Conservation (phyloP, 2,797 vertebrate genomes). For the Myotis vivesi region DNA sequence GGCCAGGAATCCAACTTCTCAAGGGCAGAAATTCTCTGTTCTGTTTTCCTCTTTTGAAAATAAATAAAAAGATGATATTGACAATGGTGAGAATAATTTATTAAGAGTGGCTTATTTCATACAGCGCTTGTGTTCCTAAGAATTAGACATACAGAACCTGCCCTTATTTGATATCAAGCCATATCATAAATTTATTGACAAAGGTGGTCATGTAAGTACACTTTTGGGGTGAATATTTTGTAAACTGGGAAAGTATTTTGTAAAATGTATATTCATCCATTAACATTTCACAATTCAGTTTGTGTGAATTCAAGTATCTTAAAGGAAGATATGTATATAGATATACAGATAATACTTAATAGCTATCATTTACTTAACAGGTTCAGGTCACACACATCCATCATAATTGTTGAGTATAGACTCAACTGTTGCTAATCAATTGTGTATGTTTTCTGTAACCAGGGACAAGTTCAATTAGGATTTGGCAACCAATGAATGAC, state of each 20-base stretch:
- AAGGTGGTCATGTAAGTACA: neutral
- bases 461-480: neutral
- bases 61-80: neutral
- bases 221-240: neutral
- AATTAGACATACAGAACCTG: neutral
- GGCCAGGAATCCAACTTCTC: neutral
- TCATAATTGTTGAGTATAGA: neutral
- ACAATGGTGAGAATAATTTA: neutral
- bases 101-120: neutral
- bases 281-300: neutral
- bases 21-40: neutral
- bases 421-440: neutral
- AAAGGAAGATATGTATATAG: neutral
- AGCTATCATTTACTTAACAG: neutral
- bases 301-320: neutral
- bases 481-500: neutral
- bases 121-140: neutral
- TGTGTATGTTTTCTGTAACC: neutral
- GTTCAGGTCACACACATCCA: neutral
- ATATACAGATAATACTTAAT: neutral
- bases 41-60: conserved; percentile 36
- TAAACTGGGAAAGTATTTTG: neutral
- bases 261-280: neutral
- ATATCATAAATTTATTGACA: neutral
- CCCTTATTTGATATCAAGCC: neutral